Evolutionary conservation across 2,888 invertebrate species (phyloP).

Genomic region (Tachina grossa): DNA sequence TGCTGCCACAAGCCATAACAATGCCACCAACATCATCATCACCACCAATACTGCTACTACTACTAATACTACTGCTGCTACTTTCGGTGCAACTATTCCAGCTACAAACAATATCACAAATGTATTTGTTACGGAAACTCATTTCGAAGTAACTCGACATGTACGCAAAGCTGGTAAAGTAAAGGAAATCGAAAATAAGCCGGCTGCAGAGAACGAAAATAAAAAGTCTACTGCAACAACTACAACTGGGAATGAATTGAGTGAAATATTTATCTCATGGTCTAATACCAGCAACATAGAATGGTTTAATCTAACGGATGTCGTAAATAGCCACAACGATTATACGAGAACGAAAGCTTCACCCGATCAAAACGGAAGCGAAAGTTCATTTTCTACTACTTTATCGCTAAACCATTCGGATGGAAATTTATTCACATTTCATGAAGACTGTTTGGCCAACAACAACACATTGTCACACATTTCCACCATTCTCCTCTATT

Average conservation of each 20-base stretch:
- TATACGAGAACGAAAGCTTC: not conserved
- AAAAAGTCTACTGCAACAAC: not conserved
- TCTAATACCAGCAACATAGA: slow-evolving; percentile 31
- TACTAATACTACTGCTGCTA: not conserved
- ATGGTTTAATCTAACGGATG: slow-evolving; percentile 58
- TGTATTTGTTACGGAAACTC: slow-evolving; percentile 35
- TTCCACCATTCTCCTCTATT: slow-evolving; percentile 89
- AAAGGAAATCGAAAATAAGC: slow-evolving; percentile 59
- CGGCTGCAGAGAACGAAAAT: slow-evolving; percentile 30
- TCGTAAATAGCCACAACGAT: slow-evolving; percentile 11
- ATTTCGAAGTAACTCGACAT: slow-evolving; percentile 13
- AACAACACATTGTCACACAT: slow-evolving; percentile 85
- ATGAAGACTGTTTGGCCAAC: slow-evolving; percentile 84
- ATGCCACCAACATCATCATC: not conserved
- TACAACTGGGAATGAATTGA: slow-evolving; percentile 8
- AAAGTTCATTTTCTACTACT: slow-evolving; percentile 44
- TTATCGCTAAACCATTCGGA: slow-evolving; percentile 53
- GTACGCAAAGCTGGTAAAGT: slow-evolving; percentile 18
- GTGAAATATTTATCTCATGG: slow-evolving; percentile 38
- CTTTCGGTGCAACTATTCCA: not conserved
- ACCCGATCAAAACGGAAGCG: slow-evolving; percentile 34
- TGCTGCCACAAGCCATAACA: slow-evolving; percentile 15
- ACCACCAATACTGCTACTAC: not conserved
- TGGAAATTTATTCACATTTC: slow-evolving; percentile 60
- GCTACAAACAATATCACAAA: slow-evolving; percentile 30